Evolutionary conservation across 2,797 vertebrate species (phyloP).

Genomic region (Allobates femoralis): DNA sequence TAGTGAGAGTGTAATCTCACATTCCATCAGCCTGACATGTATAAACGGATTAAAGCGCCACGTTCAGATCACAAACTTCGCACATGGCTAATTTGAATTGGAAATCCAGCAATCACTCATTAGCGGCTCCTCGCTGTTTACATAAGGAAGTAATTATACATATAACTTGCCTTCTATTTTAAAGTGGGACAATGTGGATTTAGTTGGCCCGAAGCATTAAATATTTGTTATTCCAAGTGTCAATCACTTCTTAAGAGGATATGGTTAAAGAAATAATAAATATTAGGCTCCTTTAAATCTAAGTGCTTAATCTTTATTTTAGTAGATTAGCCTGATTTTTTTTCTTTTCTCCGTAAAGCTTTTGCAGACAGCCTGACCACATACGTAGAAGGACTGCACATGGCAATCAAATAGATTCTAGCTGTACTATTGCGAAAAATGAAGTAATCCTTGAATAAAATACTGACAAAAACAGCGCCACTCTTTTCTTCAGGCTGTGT

Average conservation of each 20-base stretch:
- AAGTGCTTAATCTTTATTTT: slow-evolving; percentile 3
- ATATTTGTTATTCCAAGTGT: slow-evolving; percentile 27
- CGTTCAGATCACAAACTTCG: slow-evolving; percentile 36
- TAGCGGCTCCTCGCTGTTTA: slow-evolving; percentile 17
- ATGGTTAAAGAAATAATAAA: slow-evolving; percentile 15
- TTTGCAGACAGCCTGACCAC: not conserved
- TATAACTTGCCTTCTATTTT: slow-evolving; percentile 8
- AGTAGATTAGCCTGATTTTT: not conserved
- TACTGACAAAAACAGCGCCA: too few relatives aligned
- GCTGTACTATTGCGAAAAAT: not conserved
- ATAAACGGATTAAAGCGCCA: slow-evolving; percentile 34
- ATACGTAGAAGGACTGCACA: not conserved
- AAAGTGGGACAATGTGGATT: slow-evolving; percentile 5
- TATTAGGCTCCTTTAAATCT: slow-evolving; percentile 4
- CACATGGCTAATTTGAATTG: slow-evolving; percentile 57
- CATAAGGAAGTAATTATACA: slow-evolving; percentile 53
- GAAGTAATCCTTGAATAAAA: too few relatives aligned
- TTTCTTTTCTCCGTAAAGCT: not conserved
- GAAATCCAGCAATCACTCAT: slow-evolving; percentile 49
- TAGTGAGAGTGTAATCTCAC: slow-evolving; percentile 29
- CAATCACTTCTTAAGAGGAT: slow-evolving; percentile 4
- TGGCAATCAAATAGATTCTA: not conserved
- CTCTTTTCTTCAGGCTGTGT: too few relatives aligned
- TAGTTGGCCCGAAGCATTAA: slow-evolving; percentile 14
- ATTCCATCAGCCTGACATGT: slow-evolving; percentile 40